Evolutionary conservation across 2,797 vertebrate genomes (phyloP).

Genomic region (Mionectes olivaceus): DNA sequence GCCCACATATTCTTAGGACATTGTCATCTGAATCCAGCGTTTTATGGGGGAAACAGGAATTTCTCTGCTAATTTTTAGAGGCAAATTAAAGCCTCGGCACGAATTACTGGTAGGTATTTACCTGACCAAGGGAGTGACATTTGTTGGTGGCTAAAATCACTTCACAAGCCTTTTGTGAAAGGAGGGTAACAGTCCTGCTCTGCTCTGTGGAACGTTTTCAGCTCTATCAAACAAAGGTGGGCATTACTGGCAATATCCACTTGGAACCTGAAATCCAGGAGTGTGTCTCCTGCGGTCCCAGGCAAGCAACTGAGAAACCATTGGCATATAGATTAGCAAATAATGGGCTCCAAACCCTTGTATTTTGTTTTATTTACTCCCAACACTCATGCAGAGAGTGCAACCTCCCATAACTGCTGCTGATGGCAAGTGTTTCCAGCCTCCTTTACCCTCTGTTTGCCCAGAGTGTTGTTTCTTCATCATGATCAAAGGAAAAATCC

Average conservation of each 20-base stretch:
- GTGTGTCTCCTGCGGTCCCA: neutral
- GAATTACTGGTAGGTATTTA: neutral
- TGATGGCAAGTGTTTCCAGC: neutral
- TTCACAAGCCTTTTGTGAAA: neutral
- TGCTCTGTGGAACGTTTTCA: neutral
- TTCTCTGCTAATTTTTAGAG: neutral
- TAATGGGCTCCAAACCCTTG: neutral
- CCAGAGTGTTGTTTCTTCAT: neutral
- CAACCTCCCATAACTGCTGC: neutral
- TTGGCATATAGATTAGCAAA: neutral
- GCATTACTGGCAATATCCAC: neutral
- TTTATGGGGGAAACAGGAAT: neutral
- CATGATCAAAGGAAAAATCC: slow-evolving; percentile 29
- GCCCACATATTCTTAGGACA: neutral
- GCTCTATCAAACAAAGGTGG: neutral
- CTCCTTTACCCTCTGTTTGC: neutral
- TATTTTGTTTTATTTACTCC: slow-evolving; percentile 13
- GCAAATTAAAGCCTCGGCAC: neutral
- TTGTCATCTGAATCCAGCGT: neutral
- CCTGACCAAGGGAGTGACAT: neutral
- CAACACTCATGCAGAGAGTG: neutral
- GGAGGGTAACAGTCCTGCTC: neutral
- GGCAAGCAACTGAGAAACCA: neutral
- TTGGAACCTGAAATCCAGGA: neutral
- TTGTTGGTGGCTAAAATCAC: neutral